Base-by-base conservation (phyloP, 2,888 invertebrate genomes). In the Fragum fragum region DNA sequence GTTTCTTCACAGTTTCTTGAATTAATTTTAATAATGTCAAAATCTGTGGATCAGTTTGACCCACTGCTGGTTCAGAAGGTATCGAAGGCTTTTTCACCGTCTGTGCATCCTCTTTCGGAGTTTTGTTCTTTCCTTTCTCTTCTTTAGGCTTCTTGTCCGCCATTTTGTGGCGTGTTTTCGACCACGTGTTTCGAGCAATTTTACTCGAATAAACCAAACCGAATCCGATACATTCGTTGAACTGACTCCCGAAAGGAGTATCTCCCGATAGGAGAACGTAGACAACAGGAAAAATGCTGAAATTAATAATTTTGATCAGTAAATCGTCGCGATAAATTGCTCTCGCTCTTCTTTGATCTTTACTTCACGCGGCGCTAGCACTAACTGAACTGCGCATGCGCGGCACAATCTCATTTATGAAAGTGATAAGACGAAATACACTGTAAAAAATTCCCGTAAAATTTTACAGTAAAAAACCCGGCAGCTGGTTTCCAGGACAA, bases 361-460 rank as follows among this genome's bases (percentile, higher is more conserved):
- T 52, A 52, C 52, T 52, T 3, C 52, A 16, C 52, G 52, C 52
- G 52, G 52, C 52, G 52, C 52, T 52, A 52, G 52, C 52, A 52
- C 52, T 52, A 7, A 52, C 52, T 52, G 52, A 52, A 16, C 14
- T 52, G 52, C 52, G 52, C 16, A 14, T 52, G 52, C 52, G 52
- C 21, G 52, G 52, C 52, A 52, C 52, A 14, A 52, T 52, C 52
- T 52, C 52, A 52, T 52, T 52, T 52, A 52, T 7, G 52, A 52
- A 7, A 7, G 52, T 52, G 52, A 14, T 52, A 52, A 7, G 16
- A 52, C 16, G 52, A 52, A 52, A 52, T 52, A 7, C 6, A 52
- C 3, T 52, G 3, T 36, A 36, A 36, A 3, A n/a, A n/a, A n/a
- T n/a, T n/a, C n/a, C n/a, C n/a, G n/a, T n/a, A n/a, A n/a, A n/a